Evolutionary conservation across 2,797 vertebrate species (phyloP).

Genomic region (Neoniphon sammara): DNA sequence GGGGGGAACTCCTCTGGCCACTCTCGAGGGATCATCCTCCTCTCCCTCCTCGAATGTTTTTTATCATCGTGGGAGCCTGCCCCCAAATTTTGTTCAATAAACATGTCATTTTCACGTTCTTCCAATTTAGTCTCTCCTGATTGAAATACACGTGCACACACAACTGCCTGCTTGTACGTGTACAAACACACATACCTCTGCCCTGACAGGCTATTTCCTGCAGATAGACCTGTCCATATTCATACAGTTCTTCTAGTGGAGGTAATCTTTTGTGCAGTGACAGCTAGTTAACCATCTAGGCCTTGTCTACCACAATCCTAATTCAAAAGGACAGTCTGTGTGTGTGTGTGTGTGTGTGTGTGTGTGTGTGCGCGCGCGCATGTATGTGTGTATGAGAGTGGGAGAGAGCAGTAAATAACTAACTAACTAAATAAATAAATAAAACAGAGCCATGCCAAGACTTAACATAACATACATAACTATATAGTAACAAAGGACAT

Average conservation of each 20-base stretch:
- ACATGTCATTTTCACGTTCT: no score
- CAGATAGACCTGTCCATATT: slow-evolving; percentile 75
- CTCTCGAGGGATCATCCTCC: no score
- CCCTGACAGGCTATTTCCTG: slow-evolving; percentile 63
- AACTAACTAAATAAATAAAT: no score
- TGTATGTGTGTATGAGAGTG: slow-evolving; percentile 3
- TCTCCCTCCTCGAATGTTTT: no score
- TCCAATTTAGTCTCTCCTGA: no score
- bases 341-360: neutral
- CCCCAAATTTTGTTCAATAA: no score
- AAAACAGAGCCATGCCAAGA: no score
- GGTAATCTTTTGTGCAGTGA: slow-evolving; percentile 64
- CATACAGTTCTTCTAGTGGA: slow-evolving; percentile 46
- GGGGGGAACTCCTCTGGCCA: no score
- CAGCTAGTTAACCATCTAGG: slow-evolving; percentile 71
- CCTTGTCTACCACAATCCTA: slow-evolving; percentile 47
- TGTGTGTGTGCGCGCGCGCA: no score
- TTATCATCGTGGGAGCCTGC: no score
- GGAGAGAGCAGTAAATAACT: slow-evolving; percentile 6
- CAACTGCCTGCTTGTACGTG: slow-evolving; percentile 13
- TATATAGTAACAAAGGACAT: slow-evolving; percentile 15
- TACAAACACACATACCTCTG: slow-evolving; percentile 33
- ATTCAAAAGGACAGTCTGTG: slow-evolving; percentile 44
- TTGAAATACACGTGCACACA: slow-evolving; percentile 12
- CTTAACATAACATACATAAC: slow-evolving; percentile 7